Percentiles rank a stretch among this genome's conserved stretches.
phyloP scores from a whole-genome alignment of 35 echinoderm and acorn worm species.

The Strongylocentrotus purpuratus region DNA sequence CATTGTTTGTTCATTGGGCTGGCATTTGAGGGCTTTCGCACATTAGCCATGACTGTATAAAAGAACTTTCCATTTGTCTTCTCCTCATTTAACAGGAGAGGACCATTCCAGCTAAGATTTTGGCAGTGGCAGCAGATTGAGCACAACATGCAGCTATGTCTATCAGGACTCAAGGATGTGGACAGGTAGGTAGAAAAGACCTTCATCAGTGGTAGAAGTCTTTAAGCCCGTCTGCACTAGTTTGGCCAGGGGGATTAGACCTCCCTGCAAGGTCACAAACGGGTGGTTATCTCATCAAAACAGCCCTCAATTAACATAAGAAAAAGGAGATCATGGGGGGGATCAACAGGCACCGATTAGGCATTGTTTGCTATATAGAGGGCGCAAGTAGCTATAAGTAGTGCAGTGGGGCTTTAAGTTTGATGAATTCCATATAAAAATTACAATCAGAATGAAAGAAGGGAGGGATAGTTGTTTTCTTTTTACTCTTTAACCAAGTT shows the following conservation, averaged over 20 bases:
- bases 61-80: background rate
- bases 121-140: conserved; percentile 90
- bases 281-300: too few relatives aligned
- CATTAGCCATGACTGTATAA: background rate
- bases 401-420: too few relatives aligned
- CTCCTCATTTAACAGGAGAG: conserved; percentile 64
- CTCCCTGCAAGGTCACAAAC: too few relatives aligned
- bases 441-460: background rate
- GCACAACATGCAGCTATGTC: conserved; percentile 93
- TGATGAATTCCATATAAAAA: background rate
- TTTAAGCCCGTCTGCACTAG: too few relatives aligned
- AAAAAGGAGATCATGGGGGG: too few relatives aligned
- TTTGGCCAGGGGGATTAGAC: too few relatives aligned
- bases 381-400: too few relatives aligned
- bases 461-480: background rate
- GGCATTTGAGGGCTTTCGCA: background rate
- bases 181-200: conserved; percentile 65
- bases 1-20: too few relatives aligned
- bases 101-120: conserved; percentile 80
- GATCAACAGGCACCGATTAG: too few relatives aligned
- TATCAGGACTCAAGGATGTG: conserved; percentile 93
- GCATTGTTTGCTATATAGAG: too few relatives aligned
- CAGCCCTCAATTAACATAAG: too few relatives aligned
- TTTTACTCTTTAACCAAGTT: background rate
- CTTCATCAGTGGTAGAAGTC: background rate